phyloP scores from a whole-genome alignment of 2,888 invertebrate genomes.

The Noctua comes region DNA sequence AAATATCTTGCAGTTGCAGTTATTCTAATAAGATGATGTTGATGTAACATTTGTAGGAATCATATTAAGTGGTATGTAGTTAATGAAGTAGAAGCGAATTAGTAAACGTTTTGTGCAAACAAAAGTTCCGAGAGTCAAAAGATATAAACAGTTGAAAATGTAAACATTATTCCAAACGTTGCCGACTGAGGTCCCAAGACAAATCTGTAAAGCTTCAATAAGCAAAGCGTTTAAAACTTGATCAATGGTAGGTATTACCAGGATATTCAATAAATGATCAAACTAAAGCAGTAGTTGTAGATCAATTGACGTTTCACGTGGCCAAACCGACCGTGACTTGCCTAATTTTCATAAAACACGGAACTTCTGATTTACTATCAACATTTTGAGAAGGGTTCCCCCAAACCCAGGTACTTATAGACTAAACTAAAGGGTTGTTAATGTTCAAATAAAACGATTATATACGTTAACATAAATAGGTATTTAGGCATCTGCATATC shows the following conservation, averaged over 20 bases:
- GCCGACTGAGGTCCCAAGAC: neutral
- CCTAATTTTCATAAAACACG: constrained; percentile 44
- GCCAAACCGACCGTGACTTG: constrained; percentile 1
- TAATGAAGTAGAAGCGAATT: neutral
- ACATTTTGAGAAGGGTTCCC: constrained; percentile 20
- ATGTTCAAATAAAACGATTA: constrained; percentile 24
- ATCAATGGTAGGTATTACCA: constrained; percentile 8
- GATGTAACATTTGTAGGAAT: neutral
- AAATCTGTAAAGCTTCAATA: neutral
- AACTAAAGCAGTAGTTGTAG: constrained; percentile 4
- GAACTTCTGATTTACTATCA: constrained; percentile 39
- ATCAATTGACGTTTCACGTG: constrained; percentile 29
- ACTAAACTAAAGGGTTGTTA: constrained; percentile 17
- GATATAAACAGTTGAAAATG: neutral
- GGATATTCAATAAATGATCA: constrained; percentile 10
- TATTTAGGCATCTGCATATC: neutral
- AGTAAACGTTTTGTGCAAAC: neutral
- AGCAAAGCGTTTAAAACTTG: neutral
- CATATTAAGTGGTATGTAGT: neutral
- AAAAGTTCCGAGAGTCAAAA: neutral
- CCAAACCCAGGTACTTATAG: neutral
- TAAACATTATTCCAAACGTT: neutral
- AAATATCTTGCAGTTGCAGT: neutral
- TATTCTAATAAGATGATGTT: neutral
- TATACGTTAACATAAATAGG: constrained; percentile 11